Evolutionary conservation across 2,113 vertebrate species (phyloP).

Genomic region (Clarias macrocephalus): DNA sequence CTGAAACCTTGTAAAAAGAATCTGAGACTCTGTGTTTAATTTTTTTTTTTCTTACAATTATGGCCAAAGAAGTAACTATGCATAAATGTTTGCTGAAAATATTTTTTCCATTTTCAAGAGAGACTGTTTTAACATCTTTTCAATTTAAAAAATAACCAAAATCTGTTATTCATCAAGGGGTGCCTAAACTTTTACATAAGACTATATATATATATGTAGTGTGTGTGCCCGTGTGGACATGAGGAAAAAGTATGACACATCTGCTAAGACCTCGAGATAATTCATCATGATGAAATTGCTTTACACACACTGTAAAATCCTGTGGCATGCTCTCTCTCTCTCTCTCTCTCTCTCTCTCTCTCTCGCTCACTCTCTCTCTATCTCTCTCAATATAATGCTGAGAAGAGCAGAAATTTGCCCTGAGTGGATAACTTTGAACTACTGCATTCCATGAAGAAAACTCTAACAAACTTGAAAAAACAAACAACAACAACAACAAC

Average conservation of each 20-base stretch:
- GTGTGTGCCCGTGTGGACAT: not conserved
- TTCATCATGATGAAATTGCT: slow-evolving; percentile 37
- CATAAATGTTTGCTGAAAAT: too few relatives aligned
- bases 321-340: slow-evolving; percentile 3
- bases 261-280: slow-evolving; percentile 16
- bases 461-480: not conserved
- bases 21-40: too few relatives aligned
- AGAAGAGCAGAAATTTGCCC: slow-evolving; percentile 14
- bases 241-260: slow-evolving; percentile 3
- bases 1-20: too few relatives aligned
- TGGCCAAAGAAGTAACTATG: too few relatives aligned
- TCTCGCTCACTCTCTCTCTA: not conserved
- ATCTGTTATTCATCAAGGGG: too few relatives aligned
- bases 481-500: too few relatives aligned
- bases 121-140: too few relatives aligned
- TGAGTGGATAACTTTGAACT: slow-evolving; percentile 24
- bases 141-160: too few relatives aligned
- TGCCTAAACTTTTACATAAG: too few relatives aligned
- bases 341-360: not conserved
- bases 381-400: slow-evolving; percentile 11
- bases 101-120: too few relatives aligned
- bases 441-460: not conserved
- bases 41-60: too few relatives aligned
- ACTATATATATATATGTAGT: not conserved
- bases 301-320: not conserved